Percentiles rank a stretch among this genome's conserved stretches.
Conservation (phyloP, 2,113 vertebrate species). For the Nerophis lumbriciformis region DNA sequence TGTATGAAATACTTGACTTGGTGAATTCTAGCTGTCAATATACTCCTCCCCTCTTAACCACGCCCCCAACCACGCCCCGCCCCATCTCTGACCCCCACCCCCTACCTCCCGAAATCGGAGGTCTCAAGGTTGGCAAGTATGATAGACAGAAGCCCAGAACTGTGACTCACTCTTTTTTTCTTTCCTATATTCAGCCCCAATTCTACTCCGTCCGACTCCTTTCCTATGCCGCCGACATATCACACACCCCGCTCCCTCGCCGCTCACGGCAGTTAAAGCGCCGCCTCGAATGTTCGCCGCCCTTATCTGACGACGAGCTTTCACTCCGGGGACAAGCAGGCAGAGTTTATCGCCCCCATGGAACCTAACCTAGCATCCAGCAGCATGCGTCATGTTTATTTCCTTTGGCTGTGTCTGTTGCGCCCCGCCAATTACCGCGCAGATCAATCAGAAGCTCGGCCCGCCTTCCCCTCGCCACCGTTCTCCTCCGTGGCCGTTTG, state of each 20-base stretch:
- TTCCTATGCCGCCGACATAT: conserved; percentile 17
- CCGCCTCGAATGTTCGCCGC: conserved; percentile 36
- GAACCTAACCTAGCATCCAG: conserved; percentile 49
- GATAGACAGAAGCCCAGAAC: background rate
- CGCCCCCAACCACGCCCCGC: no score
- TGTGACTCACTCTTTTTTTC: background rate
- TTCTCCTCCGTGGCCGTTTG: conserved; percentile 47
- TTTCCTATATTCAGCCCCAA: background rate
- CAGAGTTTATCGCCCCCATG: conserved; percentile 47
- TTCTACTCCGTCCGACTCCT: conserved; percentile 9
- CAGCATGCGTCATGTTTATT: conserved; percentile 52
- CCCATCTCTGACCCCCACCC: no score
- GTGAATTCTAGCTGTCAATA: no score
- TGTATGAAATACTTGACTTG: no score
- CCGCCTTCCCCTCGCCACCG: conserved; percentile 22
- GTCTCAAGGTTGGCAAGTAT: no score
- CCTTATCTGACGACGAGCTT: conserved; percentile 46
- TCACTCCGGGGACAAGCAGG: conserved; percentile 43
- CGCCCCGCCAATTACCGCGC: conserved; percentile 59
- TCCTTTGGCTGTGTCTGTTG: conserved; percentile 44
- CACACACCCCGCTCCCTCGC: conserved; percentile 10
- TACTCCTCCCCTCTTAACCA: no score
- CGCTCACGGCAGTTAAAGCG: conserved; percentile 17
- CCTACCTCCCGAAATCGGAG: no score
- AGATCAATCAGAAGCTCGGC: conserved; percentile 58